A percentile compares a stretch with the other conserved stretches of the same genome.
These are phyloP conservation scores for Melieria omissa DNA, from an alignment of 2,888 invertebrate genomes.

Conservation along the genomic window DNA sequence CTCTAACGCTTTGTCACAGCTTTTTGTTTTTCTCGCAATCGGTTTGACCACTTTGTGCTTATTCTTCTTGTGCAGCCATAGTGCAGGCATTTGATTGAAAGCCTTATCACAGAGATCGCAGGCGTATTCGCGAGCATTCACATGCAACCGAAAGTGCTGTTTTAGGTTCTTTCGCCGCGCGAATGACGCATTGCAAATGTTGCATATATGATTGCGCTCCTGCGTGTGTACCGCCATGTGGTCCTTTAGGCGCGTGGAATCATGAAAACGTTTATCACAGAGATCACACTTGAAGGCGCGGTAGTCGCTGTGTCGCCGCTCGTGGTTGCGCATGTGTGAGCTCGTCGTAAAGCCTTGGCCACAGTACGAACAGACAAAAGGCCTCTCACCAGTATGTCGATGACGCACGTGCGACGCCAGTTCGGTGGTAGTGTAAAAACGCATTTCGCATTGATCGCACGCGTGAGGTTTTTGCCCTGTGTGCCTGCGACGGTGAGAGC, in stretches of 20 bases:
- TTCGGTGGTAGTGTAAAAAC: constrained; percentile 42
- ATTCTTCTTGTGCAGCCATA: constrained; percentile 20
- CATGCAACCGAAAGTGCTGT: constrained; percentile 23
- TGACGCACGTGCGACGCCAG: constrained; percentile 37
- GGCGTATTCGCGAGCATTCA: constrained; percentile 16
- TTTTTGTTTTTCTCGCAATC: too few relatives aligned
- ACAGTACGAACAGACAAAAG: constrained; percentile 43
- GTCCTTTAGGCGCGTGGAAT: too few relatives aligned
- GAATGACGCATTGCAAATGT: constrained; percentile 21
- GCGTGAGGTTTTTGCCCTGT: constrained; percentile 38
- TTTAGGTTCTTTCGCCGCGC: constrained; percentile 7
- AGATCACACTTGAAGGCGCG: constrained; percentile 36
- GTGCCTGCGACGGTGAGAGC: constrained; percentile 44
- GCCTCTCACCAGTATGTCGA: constrained; percentile 44
- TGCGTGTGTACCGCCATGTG: constrained; percentile 12
- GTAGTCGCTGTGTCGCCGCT: constrained; percentile 40
- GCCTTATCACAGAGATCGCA: constrained; percentile 18
- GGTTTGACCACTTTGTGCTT: constrained; percentile 14
- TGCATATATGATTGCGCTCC: constrained; percentile 22
- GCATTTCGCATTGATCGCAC: constrained; percentile 40
- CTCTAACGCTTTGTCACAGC: too few relatives aligned
- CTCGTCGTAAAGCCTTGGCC: constrained; percentile 26
- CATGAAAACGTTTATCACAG: constrained; percentile 31
- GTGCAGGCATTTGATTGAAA: constrained; percentile 26
- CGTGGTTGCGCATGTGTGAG: constrained; percentile 27